These are phyloP conservation scores for Ophiothrix spiculata DNA, from an alignment of 35 echinoderm and acorn worm species.

Conservation along the genomic window DNA sequence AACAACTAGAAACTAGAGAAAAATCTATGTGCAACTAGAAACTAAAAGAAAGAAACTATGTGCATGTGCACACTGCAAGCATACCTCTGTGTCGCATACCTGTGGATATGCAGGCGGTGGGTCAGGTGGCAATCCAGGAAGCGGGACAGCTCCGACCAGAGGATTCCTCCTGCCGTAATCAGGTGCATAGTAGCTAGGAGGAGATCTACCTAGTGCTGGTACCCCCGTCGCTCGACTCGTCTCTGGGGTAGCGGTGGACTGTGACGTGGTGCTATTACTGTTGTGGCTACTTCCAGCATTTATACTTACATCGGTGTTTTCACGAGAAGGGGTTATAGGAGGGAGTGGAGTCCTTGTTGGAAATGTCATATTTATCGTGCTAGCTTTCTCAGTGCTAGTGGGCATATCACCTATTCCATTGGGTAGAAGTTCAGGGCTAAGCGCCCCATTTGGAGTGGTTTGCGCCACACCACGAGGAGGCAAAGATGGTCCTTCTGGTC, in stretches of 20 bases:
- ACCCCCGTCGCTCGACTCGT: too few relatives aligned
- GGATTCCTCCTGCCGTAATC: conserved; percentile 6
- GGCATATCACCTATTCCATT: neutral
- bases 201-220: conserved; percentile 18
- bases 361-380: neutral
- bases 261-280: neutral
- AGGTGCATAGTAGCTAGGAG: conserved; percentile 11
- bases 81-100: conserved; percentile 45
- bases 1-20: too few relatives aligned
- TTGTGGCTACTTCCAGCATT: neutral
- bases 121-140: neutral
- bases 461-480: neutral
- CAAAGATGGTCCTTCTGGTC: neutral
- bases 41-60: too few relatives aligned
- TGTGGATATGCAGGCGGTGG: conserved; percentile 51
- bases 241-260: too few relatives aligned
- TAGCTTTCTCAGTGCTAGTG: neutral
- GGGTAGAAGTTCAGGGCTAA: neutral
- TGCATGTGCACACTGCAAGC: too few relatives aligned
- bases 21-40: too few relatives aligned
- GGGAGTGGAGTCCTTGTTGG: conserved; percentile 23
- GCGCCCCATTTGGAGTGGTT: conserved; percentile 12
- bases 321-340: neutral
- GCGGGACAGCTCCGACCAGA: neutral
- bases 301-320: neutral